Base-by-base conservation (phyloP, 2,888 invertebrate genomes). In the Agriopis aurantiaria region DNA sequence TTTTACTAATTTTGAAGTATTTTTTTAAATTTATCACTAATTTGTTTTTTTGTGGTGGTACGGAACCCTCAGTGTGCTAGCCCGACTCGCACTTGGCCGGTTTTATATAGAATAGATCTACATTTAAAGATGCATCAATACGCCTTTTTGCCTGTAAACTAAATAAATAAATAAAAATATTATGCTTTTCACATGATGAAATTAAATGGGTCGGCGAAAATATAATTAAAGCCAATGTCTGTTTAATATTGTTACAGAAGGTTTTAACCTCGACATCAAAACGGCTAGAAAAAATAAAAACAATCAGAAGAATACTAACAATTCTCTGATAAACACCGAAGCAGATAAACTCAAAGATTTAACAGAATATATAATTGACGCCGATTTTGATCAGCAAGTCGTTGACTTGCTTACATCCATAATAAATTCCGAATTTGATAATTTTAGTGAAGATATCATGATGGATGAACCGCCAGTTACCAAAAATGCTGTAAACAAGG, bases 361-460 rank as follows among this genome's bases (percentile, higher is more conserved):
- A 74, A 33, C 55, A 12, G 9, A 74, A 65, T 3, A 12, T 52
- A 8, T 74, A 6, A 65, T 80, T 12, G 66, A 69, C 0, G 1
- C 72, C 0, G 83, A 84, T 0, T 71, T 91, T 2, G 89, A 91
- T 40, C 75, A 81, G 5, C 90, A 91, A 75, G 91, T 91, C 41
- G 76, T 73, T 4, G 87, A 89, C 48, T 76, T 92, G 12, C 78
- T 91, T 0, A 71, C 83, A 0, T 80, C 86, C 2, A 88, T 91
- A 51, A 81, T 82, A 49, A 76, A 83, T 3, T 74, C 80, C 17
- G 85, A 88, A 17, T 48, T 53, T 14, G 51, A 65, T 4, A 52
- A 65, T 6, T 23, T 23, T 23, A 45, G 53, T 14, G 51, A 65
- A 8, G 58, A 65, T 6, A 10, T 52, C 9, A 14, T 43, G 8